Evolutionary conservation across 2,888 invertebrate genomes (phyloP), one percentile per base, ranked within the genome.

Genomic region (Amphipyra tragopoginis): DNA sequence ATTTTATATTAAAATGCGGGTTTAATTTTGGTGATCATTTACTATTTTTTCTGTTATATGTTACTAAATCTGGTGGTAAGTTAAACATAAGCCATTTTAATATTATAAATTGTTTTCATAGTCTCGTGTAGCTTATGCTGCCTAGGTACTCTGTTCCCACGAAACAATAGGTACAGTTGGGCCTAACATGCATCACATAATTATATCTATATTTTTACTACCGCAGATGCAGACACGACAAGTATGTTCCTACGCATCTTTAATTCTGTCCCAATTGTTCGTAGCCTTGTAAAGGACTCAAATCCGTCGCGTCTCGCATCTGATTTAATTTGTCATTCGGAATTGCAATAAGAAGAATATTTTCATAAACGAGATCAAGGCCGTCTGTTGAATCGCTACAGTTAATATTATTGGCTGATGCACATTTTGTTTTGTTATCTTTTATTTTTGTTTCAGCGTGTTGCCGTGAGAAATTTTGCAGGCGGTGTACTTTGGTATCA

Each of bases 351-450:
- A 60, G 68, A 62, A 44, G 5, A 65, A 66, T 50, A 53, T 58
- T 65, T 70, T 74, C 64, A 67, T 70, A 68, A 79, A 72, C 60
- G 65, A 72, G 75, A 72, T 54, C 78, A 78, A 75, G 78, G 78
- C 51, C 67, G 54, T 57, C 56, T 36, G 59, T 44, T 58, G 69
- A 34, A 39, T 66, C 57, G 59, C 47, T 53, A 40, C 55, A 70
- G 33, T 72, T 57, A 40, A 71, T 55, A 64, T 67, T 72, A 69
- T 45, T 66, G 56, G 38, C 47, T 57, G 54, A 45, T 67, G 59
- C 57, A 59, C 52, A 56, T 66, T 64, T 59, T 29, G 11, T 15
- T 36, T n/a, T 29, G 29, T 29, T 7, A 39, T 39, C n/a, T 11
- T 62, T 65, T 58, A n/a, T 63, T 69, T 65, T 64, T 56, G 10